phyloP scores from a whole-genome alignment of 2,888 invertebrate species.

The Dascillus cervinus region DNA sequence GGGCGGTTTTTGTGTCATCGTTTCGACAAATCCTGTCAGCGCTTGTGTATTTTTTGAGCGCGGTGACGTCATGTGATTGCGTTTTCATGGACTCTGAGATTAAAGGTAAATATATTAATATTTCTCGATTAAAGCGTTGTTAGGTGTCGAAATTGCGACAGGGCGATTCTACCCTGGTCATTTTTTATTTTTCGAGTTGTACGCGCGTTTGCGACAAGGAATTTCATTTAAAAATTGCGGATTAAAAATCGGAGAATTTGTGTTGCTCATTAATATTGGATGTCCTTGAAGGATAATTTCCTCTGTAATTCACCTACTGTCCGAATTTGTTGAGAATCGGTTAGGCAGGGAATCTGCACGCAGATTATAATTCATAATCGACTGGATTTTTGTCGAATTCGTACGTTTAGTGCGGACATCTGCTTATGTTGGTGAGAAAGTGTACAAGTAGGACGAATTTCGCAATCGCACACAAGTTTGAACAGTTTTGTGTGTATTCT shows the following conservation, averaged over 20 bases:
- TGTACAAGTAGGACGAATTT: conserved; percentile 34
- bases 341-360: conserved; percentile 3
- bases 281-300: conserved; percentile 16
- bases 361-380: conserved; percentile 17
- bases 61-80: conserved; percentile 43
- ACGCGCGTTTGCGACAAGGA: no score
- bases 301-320: conserved; percentile 10
- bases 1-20: conserved; percentile 26
- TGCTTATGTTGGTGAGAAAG: conserved; percentile 26
- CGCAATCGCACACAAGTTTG: conserved; percentile 29
- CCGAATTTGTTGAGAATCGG: conserved; percentile 4
- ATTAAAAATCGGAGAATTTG: conserved; percentile 5
- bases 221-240: conserved; percentile 13
- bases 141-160: conserved; percentile 1
- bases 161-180: no score
- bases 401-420: conserved; percentile 22
- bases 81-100: conserved; percentile 37
- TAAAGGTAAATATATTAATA: conserved; percentile 34
- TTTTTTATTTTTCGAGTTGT: no score
- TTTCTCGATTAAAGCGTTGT: conserved; percentile 14
- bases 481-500: conserved; percentile 15
- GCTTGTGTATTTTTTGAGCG: conserved; percentile 32
- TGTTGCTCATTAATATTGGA: conserved; percentile 11
- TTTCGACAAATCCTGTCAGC: conserved; percentile 23
- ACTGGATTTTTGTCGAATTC: conserved; percentile 7